Base-by-base conservation (phyloP, 1,140 invertebrate genomes). In the Dendrolimus kikuchii region DNA sequence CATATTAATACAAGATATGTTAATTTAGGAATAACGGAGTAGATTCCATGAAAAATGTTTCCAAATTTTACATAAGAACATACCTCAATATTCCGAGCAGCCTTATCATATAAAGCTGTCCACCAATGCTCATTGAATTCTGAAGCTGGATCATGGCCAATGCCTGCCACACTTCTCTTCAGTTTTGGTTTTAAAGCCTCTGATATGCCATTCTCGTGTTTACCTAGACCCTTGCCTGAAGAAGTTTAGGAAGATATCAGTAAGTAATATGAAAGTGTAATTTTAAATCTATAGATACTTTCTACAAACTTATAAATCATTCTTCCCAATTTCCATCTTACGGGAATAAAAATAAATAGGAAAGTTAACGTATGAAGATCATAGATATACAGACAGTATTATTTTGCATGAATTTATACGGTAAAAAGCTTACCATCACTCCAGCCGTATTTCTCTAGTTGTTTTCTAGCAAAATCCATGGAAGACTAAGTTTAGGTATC, bases 101-200 rank as follows among this genome's bases (percentile, higher is more conserved):
- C 93, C 62, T 92, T 91, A 68, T 95, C 92, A 61, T 92, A 95
- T 6, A 93, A 83, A 47, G 90, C 89, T 66, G 93, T 92, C 94
- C 95, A 95, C 95, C 95, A 96, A 49, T 94, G 91, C 52, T 92
- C 90, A 23, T 91, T 93, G 66, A 93, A 94, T 59, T 93, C 91
- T 36, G 92, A 87, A 2, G 88, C 89, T 9, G 89, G 79, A 76
- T 94, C 90, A 71, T 93, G 92, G 0, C 95, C 95, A 46, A 97
- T 71, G n/a, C 95, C 95, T 10, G 89, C 73, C 23, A 89, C 91
- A 75, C 95, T 92, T 55, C 93, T 91, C 79, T 96, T 96, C 4
- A 94, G 68, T 73, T 92, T 93, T 5, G 94, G 91, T 78, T 93
- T 95, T 7, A 96, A 64, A 1, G 95, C 89, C 66, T 92, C 86